Base-by-base conservation (phyloP, 1,140 invertebrate genomes). In the Mizuhopecten yessoensis region DNA sequence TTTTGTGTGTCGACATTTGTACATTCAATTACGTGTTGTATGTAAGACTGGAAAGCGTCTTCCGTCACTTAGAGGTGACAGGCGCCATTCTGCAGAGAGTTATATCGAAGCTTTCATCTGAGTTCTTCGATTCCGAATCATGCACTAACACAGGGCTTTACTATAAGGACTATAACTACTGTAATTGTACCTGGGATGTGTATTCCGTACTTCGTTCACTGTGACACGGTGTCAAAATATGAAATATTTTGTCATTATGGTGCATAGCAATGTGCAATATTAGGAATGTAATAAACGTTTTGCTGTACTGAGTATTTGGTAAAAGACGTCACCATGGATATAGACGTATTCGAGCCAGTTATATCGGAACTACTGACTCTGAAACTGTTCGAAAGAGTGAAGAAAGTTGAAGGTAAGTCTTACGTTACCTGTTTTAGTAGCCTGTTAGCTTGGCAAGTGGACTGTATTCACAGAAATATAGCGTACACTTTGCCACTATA, bases 11-110 rank as follows among this genome's bases (percentile, higher is more conserved):
- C 57, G 57, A 75, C 57, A 75, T n/a, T 75, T 75, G 2, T 75
- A 29, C n/a, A 75, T 75, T 75, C 57, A n/a, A 29, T 75, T 75
- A 75, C 23, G 57, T 75, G 57, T 75, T 75, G 57, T n/a, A 29
- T 75, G 29, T 75, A 75, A 75, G 23, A 17, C 57, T 3, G 3
- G n/a, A 75, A 75, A 75, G 57, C 57, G 57, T 29, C n/a, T 1
- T 0, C n/a, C 5, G 57, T 75, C 57, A 75, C n/a, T 29, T 75
- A n/a, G 5, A 7, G 57, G 36, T 39, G 36, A 39, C 36, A 39
- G 36, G 23, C 57, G 57, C 57, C 57, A 75, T 29, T 75, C 23
- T 29, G 57, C 57, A 75, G 57, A 75, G 57, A 75, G 5, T 29
- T 75, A 75, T 7, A 29, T n/a, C n/a, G 11, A 29, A n/a, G n/a